These are phyloP conservation scores for Aldabrachelys gigantea DNA, from an alignment of 2,113 vertebrate species.

Conservation along the genomic window DNA sequence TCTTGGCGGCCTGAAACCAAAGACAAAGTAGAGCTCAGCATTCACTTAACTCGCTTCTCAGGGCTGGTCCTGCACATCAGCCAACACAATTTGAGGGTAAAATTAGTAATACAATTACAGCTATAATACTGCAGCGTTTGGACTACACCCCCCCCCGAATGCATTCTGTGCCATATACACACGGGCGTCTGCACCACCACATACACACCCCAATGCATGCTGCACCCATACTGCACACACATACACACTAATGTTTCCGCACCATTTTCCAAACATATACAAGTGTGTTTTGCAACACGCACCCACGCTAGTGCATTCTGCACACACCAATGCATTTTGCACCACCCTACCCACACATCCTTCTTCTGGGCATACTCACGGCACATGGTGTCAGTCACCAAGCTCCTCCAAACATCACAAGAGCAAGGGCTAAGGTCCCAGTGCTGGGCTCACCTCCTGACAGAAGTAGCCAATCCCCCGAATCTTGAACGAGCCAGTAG, in stretches of 20 bases:
- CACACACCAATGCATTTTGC: not conserved
- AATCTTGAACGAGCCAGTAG: slow-evolving; percentile 93
- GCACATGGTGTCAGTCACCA: not conserved
- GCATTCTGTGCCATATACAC: not conserved
- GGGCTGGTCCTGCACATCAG: accelerated
- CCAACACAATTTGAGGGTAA: accelerated
- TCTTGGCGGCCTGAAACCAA: slow-evolving; percentile 81
- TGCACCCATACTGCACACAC: not conserved
- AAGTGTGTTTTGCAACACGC: not conserved
- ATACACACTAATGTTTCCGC: not conserved
- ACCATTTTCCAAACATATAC: not conserved
- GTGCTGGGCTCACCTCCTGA: slow-evolving; percentile 80
- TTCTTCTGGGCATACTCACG: not conserved
- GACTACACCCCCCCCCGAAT: not conserved
- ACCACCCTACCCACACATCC: not conserved
- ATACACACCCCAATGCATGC: not conserved
- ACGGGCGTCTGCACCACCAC: not conserved
- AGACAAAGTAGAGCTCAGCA: not conserved
- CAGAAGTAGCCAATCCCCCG: slow-evolving; percentile 91
- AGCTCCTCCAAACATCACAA: not conserved
- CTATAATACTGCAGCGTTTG: too few relatives aligned
- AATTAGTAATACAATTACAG: not conserved
- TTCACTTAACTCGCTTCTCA: accelerated
- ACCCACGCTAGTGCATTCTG: not conserved
- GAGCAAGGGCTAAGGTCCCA: not conserved